phyloP scores from a whole-genome alignment of 2,113 vertebrate species.

The Corythaixoides concolor region DNA sequence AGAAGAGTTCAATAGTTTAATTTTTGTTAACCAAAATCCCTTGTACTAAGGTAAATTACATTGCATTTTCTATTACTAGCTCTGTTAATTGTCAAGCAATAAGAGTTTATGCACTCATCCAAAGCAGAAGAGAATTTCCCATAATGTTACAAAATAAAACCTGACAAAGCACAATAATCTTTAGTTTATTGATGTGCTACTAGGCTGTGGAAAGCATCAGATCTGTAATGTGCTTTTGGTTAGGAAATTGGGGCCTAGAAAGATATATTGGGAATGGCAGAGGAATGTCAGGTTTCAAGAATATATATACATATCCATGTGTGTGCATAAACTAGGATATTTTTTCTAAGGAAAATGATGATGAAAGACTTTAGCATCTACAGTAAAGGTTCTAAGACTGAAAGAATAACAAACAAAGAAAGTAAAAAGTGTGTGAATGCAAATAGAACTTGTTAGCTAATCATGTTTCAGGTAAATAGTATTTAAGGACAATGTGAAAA shows the following conservation, averaged over 20 bases:
- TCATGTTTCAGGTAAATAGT: background rate
- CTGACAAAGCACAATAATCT: slow-evolving; percentile 89
- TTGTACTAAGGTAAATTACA: slow-evolving; percentile 86
- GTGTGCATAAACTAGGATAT: slow-evolving; percentile 29
- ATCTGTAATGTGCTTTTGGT: slow-evolving; percentile 79
- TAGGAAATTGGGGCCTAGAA: slow-evolving; percentile 77
- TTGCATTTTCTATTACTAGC: slow-evolving; percentile 85
- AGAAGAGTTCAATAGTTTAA: slow-evolving; percentile 88
- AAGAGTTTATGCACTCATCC: slow-evolving; percentile 86
- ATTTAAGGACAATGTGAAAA: background rate
- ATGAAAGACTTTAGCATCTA: slow-evolving; percentile 52
- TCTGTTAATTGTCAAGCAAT: slow-evolving; percentile 88
- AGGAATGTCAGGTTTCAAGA: slow-evolving; percentile 54
- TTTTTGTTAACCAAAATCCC: slow-evolving; percentile 86
- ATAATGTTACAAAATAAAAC: slow-evolving; percentile 88
- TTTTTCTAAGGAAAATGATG: slow-evolving; percentile 54
- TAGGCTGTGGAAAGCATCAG: slow-evolving; percentile 76
- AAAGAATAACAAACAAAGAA: slow-evolving; percentile 9
- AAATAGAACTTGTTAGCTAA: background rate
- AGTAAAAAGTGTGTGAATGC: background rate
- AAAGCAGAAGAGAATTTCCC: slow-evolving; percentile 83
- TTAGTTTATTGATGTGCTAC: slow-evolving; percentile 84
- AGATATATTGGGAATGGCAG: slow-evolving; percentile 69
- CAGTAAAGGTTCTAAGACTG: background rate
- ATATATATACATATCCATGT: background rate